Conservation (phyloP, 2,113 vertebrate species). For the Erythrolamprus reginae region DNA sequence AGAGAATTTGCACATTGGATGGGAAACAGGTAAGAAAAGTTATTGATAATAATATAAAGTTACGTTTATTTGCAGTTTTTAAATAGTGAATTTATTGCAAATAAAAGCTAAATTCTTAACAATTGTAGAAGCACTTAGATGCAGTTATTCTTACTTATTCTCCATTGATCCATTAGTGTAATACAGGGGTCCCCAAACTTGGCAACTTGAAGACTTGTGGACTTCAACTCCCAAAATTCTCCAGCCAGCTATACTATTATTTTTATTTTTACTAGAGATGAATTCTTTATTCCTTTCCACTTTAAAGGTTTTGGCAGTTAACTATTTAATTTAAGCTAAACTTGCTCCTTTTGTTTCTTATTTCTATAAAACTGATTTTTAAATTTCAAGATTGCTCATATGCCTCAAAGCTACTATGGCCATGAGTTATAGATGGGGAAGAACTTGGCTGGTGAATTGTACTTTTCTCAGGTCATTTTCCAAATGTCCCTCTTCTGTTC, state of each 20-base stretch:
- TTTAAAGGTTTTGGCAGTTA: neutral
- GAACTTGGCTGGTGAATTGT: neutral
- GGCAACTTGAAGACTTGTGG: no score
- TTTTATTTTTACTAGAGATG: neutral
- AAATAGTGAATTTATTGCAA: neutral
- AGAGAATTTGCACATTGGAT: conserved; percentile 90
- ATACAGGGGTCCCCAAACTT: no score
- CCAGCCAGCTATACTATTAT: no score
- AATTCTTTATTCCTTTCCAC: neutral
- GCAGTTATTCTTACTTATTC: neutral
- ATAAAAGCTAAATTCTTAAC: neutral
- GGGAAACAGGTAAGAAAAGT: conserved; percentile 87
- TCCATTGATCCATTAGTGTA: neutral
- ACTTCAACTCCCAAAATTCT: no score
- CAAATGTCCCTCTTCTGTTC: neutral
- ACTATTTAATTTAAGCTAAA: neutral
- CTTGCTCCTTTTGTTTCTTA: neutral
- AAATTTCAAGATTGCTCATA: neutral
- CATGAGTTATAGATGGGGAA: neutral
- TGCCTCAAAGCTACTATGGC: neutral
- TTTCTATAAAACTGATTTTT: neutral
- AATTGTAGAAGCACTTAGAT: neutral
- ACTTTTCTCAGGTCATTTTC: neutral
- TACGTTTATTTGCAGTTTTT: neutral
- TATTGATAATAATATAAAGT: neutral